Percentiles rank a stretch among this genome's conserved stretches.
These are phyloP conservation scores for Pterophyllum scalare DNA, from an alignment of 2,113 vertebrate species.

Conservation along the genomic window DNA sequence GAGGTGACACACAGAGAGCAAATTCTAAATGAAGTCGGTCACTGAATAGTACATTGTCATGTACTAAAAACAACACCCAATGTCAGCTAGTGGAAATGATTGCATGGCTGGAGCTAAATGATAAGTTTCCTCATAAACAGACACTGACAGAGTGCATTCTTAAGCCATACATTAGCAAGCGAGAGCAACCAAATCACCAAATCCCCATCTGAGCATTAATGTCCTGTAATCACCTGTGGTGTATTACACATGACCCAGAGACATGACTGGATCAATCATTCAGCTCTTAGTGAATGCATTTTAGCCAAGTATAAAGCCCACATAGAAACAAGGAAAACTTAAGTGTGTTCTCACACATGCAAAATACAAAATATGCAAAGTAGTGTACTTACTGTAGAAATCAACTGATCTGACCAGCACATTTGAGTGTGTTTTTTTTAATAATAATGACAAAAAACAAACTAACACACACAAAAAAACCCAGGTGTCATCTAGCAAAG, in stretches of 20 bases:
- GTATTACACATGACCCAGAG: slow-evolving; percentile 12
- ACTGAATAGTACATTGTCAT: slow-evolving; percentile 44
- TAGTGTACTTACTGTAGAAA: no score
- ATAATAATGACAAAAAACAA: no score
- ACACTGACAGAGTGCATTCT: slow-evolving; percentile 38
- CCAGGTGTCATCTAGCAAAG: no score
- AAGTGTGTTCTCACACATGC: background rate
- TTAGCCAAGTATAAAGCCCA: background rate
- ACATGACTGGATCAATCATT: slow-evolving; percentile 27
- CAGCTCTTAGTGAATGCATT: background rate
- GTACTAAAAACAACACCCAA: slow-evolving; percentile 62
- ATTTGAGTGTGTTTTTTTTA: no score
- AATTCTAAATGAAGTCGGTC: slow-evolving; percentile 28
- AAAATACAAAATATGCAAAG: no score
- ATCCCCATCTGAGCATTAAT: slow-evolving; percentile 33
- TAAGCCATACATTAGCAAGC: slow-evolving; percentile 44
- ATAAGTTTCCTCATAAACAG: slow-evolving; percentile 44
- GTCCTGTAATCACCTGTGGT: slow-evolving; percentile 37
- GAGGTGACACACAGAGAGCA: background rate
- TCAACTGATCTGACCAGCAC: no score
- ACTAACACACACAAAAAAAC: no score
- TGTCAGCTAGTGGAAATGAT: slow-evolving; percentile 56
- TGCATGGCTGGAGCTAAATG: slow-evolving; percentile 49
- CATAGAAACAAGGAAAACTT: background rate
- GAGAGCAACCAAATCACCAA: slow-evolving; percentile 22